Conservation (phyloP, 1,140 invertebrate species). For the Argopecten irradians region DNA sequence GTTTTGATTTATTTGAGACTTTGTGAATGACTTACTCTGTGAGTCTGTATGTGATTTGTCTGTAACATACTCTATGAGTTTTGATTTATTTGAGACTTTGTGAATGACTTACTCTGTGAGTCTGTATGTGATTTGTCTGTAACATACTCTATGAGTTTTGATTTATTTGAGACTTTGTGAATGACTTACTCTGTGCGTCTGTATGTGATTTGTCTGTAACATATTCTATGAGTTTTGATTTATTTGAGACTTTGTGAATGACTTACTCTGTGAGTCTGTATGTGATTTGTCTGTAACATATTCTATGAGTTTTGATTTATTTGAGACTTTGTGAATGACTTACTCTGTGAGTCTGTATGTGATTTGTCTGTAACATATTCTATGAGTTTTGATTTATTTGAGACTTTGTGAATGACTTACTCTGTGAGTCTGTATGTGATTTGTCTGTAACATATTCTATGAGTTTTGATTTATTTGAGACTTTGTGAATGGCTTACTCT, state of each 20-base stretch:
- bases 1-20: too few species aligned
- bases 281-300: background rate
- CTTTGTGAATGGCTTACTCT: background rate
- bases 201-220: background rate
- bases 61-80: too few species aligned
- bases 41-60: too few species aligned
- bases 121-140: background rate
- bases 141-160: background rate
- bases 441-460: background rate
- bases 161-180: background rate
- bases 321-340: background rate
- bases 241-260: background rate
- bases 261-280: background rate
- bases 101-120: background rate
- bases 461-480: background rate
- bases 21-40: too few species aligned
- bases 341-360: background rate
- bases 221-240: background rate
- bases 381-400: background rate
- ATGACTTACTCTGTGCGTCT: background rate
- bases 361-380: background rate
- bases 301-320: background rate
- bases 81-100: too few species aligned
- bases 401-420: background rate
- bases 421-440: background rate